Conservation (phyloP, 2,888 invertebrate genomes). For the Erebia epiphron region DNA sequence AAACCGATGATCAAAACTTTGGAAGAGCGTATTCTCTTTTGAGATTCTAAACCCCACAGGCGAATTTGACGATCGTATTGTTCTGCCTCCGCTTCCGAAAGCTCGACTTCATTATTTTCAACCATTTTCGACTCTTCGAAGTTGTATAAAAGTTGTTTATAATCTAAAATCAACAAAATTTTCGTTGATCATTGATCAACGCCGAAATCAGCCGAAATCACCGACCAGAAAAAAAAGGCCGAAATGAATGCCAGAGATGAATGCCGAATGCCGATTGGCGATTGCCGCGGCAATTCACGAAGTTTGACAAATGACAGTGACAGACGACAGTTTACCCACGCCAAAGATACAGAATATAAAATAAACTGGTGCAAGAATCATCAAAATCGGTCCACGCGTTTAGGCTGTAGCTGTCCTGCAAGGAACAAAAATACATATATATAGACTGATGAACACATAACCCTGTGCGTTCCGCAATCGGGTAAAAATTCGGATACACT, state of each 20-base stretch:
- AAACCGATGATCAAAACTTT: conserved; percentile 94
- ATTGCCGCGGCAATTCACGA: not conserved
- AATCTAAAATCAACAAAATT: not conserved
- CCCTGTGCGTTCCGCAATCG: too few relatives aligned
- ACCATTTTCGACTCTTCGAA: conserved; percentile 77
- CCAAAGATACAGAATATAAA: conserved; percentile 5
- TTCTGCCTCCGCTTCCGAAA: conserved; percentile 96
- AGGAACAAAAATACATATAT: too few relatives aligned
- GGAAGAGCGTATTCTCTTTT: conserved; percentile 95
- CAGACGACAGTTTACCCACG: conserved; percentile 2
- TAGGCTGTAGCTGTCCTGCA: too few relatives aligned
- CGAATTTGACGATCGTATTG: conserved; percentile 99
- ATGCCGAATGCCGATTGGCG: too few relatives aligned
- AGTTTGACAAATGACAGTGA: conserved; percentile 8
- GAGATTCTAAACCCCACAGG: conserved; percentile 99
- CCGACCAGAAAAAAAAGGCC: too few relatives aligned
- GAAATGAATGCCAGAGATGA: too few relatives aligned
- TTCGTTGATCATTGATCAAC: not conserved
- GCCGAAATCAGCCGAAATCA: too few relatives aligned
- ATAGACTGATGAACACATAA: too few relatives aligned
- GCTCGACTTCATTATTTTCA: conserved; percentile 82
- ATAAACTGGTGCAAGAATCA: too few relatives aligned
- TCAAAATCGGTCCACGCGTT: too few relatives aligned
- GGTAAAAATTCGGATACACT: conserved; percentile 1
- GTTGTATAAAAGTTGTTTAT: not conserved